Base-by-base conservation (phyloP, 2,113 vertebrate genomes). In the Hippopotamus amphibius region DNA sequence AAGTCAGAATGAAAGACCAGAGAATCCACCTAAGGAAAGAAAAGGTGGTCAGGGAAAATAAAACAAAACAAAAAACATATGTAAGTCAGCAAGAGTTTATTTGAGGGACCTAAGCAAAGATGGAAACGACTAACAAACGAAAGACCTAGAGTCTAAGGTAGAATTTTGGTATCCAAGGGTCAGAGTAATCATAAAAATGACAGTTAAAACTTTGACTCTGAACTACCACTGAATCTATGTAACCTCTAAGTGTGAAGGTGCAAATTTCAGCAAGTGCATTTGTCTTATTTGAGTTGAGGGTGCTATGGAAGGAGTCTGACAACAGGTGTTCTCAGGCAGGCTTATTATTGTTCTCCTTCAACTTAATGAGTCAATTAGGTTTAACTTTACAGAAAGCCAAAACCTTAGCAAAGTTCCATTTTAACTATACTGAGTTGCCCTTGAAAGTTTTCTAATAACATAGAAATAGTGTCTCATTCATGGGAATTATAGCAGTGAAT, bases 381-480 rank as follows among this genome's bases (percentile, higher is more conserved):
- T 95, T 95, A 81, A 77, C n/a, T 87, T 71, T 95, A 50, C 71
- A 93, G 93, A 97, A 93, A 98, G 77, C 72, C 82, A 98, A 79
- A 95, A 37, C 88, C 89, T 97, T 96, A 97, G 93, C 55, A 97
- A 97, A 98, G 88, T 92, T 97, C 37, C 97, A 79, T 97, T 95
- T 97, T 97, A 96, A 77, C 6, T 0, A 53, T 88, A 72, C 63
- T 95, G 79, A 97, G 88, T 28, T 98, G 98, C 50, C 98, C 98
- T 99, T 98, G 98, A 98, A 98, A 98, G 87, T 97, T 98, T 97
- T 98, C 79, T 97, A 97, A 93, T 98, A 97, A 95, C 96, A 93
- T 19, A 98, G 97, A 89, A 97, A 97, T 92, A 21, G 13, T 87
- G 92, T 96, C 96, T 96, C 79, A 97, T 98, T 98, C 76, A 53